Evolutionary conservation across 2,113 vertebrate species (phyloP).

Genomic region (Odocoileus hemionus): DNA sequence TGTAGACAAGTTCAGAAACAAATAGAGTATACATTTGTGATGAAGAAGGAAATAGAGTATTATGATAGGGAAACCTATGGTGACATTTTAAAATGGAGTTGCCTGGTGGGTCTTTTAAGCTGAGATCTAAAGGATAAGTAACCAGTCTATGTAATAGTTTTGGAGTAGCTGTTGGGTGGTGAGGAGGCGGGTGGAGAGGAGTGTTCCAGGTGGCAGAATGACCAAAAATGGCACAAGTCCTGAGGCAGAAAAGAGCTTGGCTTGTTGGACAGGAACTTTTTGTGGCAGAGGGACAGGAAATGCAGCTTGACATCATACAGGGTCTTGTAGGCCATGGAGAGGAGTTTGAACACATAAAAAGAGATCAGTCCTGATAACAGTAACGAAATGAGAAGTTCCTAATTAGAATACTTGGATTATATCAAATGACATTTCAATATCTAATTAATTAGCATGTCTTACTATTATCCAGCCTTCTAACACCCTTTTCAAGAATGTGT

Average conservation of each 20-base stretch:
- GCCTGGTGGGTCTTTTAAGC: neutral
- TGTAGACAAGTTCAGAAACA: neutral
- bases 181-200: neutral
- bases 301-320: neutral
- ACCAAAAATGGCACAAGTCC: neutral
- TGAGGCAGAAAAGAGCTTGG: neutral
- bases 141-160: neutral
- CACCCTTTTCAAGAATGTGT: neutral
- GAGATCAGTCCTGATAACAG: neutral
- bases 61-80: neutral
- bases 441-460: neutral
- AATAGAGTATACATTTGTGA: neutral
- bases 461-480: neutral
- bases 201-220: neutral
- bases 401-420: neutral
- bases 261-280: neutral
- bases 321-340: neutral
- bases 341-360: neutral
- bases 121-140: neutral
- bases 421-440: neutral
- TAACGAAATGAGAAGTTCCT: neutral
- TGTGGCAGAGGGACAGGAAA: neutral
- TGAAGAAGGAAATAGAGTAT: neutral
- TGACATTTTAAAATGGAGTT: neutral
- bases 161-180: neutral